Conservation (phyloP, 2,797 vertebrate species). For the Siniperca scherzeri region DNA sequence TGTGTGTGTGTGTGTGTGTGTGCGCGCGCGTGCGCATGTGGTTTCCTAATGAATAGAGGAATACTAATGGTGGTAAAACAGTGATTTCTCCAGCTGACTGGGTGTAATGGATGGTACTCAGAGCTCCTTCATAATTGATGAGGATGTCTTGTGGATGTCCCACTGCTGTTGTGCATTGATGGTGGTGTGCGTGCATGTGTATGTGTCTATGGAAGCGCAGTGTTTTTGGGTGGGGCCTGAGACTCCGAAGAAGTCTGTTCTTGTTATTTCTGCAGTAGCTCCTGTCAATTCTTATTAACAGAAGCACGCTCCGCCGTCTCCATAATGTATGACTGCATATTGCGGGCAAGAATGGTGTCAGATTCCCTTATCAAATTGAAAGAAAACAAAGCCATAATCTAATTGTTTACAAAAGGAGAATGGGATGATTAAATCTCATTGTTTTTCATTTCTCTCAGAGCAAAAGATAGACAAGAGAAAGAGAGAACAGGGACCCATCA, state of each 20-base stretch:
- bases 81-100: conserved; percentile 84
- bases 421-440: conserved; percentile 74
- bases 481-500: conserved; percentile 22
- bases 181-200: conserved; percentile 20
- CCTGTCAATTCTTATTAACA: conserved; percentile 79
- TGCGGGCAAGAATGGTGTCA: conserved; percentile 63
- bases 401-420: conserved; percentile 79
- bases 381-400: conserved; percentile 76
- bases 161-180: conserved; percentile 58
- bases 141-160: conserved; percentile 76
- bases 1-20: conserved; percentile 30
- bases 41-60: conserved; percentile 76
- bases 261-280: conserved; percentile 71
- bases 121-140: conserved; percentile 85
- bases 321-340: conserved; percentile 73
- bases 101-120: conserved; percentile 81
- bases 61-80: conserved; percentile 81
- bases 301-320: conserved; percentile 64
- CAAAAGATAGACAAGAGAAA: conserved; percentile 42
- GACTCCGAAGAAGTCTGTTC: conserved; percentile 58
- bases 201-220: background rate
- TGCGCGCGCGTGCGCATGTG: conserved; percentile 39
- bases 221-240: conserved; percentile 63
- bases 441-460: conserved; percentile 54
- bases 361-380: conserved; percentile 72